phyloP scores from a whole-genome alignment of 1,140 invertebrate species.

The Bombus affinis region DNA sequence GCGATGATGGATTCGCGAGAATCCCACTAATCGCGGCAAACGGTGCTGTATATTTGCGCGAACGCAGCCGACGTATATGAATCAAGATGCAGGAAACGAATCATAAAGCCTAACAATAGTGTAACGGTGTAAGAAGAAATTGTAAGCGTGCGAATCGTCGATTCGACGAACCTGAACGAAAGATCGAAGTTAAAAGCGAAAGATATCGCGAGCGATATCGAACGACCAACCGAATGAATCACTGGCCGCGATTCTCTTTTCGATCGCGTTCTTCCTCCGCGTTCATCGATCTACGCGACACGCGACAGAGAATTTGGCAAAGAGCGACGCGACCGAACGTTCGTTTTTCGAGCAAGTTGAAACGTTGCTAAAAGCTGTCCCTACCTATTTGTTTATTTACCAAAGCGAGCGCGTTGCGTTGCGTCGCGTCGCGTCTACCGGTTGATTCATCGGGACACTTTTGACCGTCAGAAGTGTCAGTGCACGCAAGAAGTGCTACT shows the following conservation, averaged over 20 bases:
- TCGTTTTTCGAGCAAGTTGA: not conserved
- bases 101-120: not conserved
- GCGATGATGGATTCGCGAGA: not conserved
- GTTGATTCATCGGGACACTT: slow-evolving; percentile 53
- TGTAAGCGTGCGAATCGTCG: not conserved
- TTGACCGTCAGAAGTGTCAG: slow-evolving; percentile 48
- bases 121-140: not conserved
- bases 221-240: slow-evolving; percentile 21
- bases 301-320: not conserved
- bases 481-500: slow-evolving; percentile 27
- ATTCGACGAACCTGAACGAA: not conserved
- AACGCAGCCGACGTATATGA: not conserved
- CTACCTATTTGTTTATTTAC: slow-evolving; percentile 42
- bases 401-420: not conserved
- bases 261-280: not conserved
- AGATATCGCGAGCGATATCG: not conserved
- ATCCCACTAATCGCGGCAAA: not conserved
- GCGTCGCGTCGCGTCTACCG: slow-evolving; percentile 33
- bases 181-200: not conserved
- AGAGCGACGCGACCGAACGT: no score
- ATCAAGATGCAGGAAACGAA: not conserved
- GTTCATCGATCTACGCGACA: not conserved
- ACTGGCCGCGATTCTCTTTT: not conserved
- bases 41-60: not conserved
- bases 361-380: not conserved